Conservation (phyloP, 2,113 vertebrate species). For the Melanerpes aurifrons region DNA sequence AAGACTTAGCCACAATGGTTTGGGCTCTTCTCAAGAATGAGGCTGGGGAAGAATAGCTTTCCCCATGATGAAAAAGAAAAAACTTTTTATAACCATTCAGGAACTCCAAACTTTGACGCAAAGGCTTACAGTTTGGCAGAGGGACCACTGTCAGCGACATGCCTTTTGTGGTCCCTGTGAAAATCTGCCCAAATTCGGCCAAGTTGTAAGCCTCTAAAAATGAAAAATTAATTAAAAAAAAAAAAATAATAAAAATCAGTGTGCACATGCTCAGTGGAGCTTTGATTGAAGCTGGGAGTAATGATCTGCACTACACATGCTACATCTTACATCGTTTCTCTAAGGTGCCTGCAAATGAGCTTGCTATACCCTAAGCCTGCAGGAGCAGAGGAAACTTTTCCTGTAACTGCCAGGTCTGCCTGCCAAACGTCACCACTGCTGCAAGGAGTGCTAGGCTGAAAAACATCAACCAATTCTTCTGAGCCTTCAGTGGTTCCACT, state of each 20-base stretch:
- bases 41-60: background rate
- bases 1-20: slow-evolving; percentile 18
- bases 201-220: background rate
- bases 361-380: background rate
- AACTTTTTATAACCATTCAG: background rate
- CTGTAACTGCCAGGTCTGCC: background rate
- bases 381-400: background rate
- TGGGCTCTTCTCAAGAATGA: slow-evolving; percentile 25
- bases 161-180: slow-evolving; percentile 36
- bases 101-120: slow-evolving; percentile 21
- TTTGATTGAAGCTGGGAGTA: slow-evolving; percentile 6
- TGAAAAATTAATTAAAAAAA: background rate
- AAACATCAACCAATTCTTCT: slow-evolving; percentile 1
- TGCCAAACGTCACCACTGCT: background rate
- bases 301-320: background rate
- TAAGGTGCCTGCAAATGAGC: background rate
- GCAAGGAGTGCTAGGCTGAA: background rate
- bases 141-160: background rate
- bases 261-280: slow-evolving; percentile 10
- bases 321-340: background rate
- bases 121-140: slow-evolving; percentile 38
- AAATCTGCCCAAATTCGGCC: slow-evolving; percentile 65
- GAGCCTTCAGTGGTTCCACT: background rate
- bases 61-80: background rate
- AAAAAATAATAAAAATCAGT: background rate